Evolutionary conservation across 1,140 invertebrate species (phyloP), one percentile per base, ranked within the genome.

Genomic region (Polypedilum pembai): DNA sequence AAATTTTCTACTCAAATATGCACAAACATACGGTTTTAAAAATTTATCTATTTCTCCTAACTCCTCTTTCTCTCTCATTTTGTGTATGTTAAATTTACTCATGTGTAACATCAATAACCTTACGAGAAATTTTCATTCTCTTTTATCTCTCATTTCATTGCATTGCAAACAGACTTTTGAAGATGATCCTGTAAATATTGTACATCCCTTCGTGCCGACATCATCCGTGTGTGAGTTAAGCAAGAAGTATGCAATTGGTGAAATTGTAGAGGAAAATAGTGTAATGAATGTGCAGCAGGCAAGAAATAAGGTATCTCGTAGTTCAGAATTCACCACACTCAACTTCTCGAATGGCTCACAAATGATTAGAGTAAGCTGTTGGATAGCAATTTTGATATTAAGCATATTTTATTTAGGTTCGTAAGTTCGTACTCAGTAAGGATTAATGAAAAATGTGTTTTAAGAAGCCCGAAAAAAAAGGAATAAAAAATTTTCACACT

Each of bases 121-220:
- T n/a, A n/a, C 45, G 45, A 12, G 12, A n/a, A n/a, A 15, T 56
- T 56, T 56, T 56, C 41, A 4, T 8, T 45, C 41, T 56, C 45
- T 15, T 15, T 33, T 33, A 33, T 56, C 45, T 56, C 45, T 56
- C 12, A 33, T 56, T 15, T 56, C 10, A n/a, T 56, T 56, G 45
- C 45, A 56, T 56, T 56, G n/a, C 45, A 56, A n/a, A 45, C 8
- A 56, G 45, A 56, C n/a, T 56, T n/a, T 56, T 12, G 45, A 56
- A 56, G 45, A 56, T 56, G 45, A 56, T 56, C 45, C 45, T 56
- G 45, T 56, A 56, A 56, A 56, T 56, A 56, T 56, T n/a, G 45
- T 56, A 56, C 45, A 56, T 56, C 45, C 45, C 12, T 56, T 56
- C n/a, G 45, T 56, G 12, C 45, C 45, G n/a, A 56, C n/a, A 56